Evolutionary conservation across 2,113 vertebrate genomes (phyloP).

Genomic region (Chamaetylas fuelleborni): DNA sequence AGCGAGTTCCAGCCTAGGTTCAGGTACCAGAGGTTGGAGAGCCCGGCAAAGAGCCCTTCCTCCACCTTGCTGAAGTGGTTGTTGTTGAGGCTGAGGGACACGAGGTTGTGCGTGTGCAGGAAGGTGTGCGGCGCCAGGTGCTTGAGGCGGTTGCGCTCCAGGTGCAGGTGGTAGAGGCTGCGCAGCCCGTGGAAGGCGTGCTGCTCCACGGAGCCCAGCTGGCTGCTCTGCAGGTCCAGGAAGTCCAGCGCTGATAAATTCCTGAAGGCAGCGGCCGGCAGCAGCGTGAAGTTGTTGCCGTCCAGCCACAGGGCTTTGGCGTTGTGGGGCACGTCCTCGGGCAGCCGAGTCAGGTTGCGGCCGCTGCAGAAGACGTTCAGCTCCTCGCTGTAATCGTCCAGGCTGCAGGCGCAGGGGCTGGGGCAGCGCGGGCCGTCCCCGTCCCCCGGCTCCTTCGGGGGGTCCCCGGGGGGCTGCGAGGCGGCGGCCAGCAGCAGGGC

Average conservation of each 20-base stretch:
- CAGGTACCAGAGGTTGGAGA: constrained; percentile 90
- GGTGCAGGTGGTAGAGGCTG: constrained; percentile 83
- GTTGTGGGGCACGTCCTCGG: constrained; percentile 73
- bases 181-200: constrained; percentile 84
- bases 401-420: constrained; percentile 79
- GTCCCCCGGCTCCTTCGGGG: background rate
- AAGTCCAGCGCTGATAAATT: constrained; percentile 86
- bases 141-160: constrained; percentile 85
- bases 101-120: constrained; percentile 83
- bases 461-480: background rate
- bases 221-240: constrained; percentile 88
- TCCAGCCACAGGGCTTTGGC: constrained; percentile 89
- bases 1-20: constrained; percentile 93
- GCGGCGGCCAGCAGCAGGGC: background rate
- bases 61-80: constrained; percentile 87
- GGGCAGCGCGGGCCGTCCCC: constrained; percentile 77
- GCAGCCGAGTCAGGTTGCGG: constrained; percentile 81
- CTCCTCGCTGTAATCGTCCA: constrained; percentile 82
- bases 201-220: constrained; percentile 78
- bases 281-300: constrained; percentile 82
- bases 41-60: constrained; percentile 84
- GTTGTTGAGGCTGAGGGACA: constrained; percentile 88
- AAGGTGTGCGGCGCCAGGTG: constrained; percentile 78
- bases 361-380: constrained; percentile 90
- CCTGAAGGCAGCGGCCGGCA: constrained; percentile 78